Conservation (phyloP, 2,113 vertebrate species). For the Otolemur garnettii region DNA sequence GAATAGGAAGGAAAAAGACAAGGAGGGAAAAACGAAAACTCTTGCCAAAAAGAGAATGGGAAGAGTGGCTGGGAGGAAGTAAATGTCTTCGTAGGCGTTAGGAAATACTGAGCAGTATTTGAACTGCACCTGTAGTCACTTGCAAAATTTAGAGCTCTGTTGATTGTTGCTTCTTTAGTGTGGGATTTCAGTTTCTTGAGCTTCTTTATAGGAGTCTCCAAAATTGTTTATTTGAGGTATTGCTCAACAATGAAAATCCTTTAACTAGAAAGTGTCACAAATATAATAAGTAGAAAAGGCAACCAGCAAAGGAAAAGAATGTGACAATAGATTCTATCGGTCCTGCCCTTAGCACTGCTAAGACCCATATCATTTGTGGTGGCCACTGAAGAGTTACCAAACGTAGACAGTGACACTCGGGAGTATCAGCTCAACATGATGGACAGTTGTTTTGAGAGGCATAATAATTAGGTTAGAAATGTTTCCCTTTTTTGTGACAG, state of each 20-base stretch:
- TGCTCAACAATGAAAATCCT: background rate
- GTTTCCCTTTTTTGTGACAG: background rate
- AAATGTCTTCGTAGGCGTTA: background rate
- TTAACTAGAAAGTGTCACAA: background rate
- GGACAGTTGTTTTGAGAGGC: background rate
- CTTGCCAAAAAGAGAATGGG: background rate
- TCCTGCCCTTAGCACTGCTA: background rate
- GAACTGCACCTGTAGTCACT: background rate
- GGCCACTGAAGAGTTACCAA: background rate
- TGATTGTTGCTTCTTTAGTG: background rate
- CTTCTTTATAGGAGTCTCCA: background rate
- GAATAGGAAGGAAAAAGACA: background rate
- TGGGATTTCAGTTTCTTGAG: background rate
- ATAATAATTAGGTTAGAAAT: background rate
- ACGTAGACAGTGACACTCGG: background rate
- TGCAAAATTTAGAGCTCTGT: background rate
- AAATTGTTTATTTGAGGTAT: background rate
- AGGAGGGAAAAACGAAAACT: background rate
- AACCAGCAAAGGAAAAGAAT: background rate
- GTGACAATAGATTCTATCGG: background rate
- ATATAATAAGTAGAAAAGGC: background rate
- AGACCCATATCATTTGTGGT: background rate
- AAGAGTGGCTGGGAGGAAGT: background rate
- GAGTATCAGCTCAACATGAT: background rate
- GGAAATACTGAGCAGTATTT: background rate